Evolutionary conservation across 2,797 vertebrate species (phyloP).

Genomic region (Esox masquinongy): DNA sequence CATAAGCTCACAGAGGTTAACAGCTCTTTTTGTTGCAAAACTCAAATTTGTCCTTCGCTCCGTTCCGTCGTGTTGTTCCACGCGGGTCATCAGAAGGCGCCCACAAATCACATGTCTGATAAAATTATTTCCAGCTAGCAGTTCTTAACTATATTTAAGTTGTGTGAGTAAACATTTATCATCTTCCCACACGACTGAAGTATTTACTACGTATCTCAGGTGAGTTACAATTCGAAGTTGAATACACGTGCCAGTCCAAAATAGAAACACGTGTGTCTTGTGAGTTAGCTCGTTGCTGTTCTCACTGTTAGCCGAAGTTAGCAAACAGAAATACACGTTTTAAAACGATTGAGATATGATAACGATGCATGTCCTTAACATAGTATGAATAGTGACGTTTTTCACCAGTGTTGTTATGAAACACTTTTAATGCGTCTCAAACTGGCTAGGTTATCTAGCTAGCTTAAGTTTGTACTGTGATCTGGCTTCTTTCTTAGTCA

Average conservation of each 20-base stretch:
- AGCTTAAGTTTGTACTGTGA: background rate
- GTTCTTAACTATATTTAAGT: background rate
- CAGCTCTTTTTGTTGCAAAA: too few species aligned
- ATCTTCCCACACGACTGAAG: background rate
- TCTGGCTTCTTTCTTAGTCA: background rate
- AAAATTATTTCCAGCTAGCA: background rate
- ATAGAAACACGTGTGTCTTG: slow-evolving; percentile 55
- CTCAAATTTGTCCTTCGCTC: background rate
- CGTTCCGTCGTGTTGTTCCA: slow-evolving; percentile 19
- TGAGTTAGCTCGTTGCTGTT: background rate
- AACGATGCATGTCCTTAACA: too few species aligned
- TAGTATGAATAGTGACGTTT: too few species aligned
- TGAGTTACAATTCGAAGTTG: slow-evolving; percentile 8
- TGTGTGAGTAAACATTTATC: background rate
- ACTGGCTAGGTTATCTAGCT: too few species aligned
- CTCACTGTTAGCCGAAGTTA: background rate
- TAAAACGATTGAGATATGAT: background rate
- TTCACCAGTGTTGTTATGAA: too few species aligned
- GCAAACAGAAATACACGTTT: background rate
- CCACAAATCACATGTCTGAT: background rate
- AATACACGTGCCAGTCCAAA: slow-evolving; percentile 8
- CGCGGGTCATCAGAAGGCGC: slow-evolving; percentile 30
- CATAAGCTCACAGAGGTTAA: too few species aligned
- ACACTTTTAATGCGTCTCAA: too few species aligned
- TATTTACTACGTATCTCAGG: slow-evolving; percentile 26